Conservation (phyloP, 37 sponge, comb jelly and placozoan species). For the Bolinopsis microptera region DNA sequence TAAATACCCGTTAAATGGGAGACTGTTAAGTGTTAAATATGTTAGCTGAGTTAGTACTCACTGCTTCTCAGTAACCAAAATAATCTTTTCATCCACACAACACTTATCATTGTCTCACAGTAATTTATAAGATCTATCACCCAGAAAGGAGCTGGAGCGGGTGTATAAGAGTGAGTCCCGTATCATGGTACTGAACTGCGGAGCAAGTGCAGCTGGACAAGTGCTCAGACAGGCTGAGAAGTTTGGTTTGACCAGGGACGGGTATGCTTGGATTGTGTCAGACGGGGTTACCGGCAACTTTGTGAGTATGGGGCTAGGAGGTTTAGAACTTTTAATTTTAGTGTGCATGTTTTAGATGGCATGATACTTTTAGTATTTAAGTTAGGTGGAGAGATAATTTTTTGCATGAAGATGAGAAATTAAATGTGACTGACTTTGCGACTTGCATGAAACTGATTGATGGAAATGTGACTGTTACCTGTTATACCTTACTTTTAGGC, state of each 20-base stretch:
- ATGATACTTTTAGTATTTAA: too few species aligned
- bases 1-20: too few species aligned
- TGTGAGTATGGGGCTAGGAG: not conserved
- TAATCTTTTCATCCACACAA: too few species aligned
- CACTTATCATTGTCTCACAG: too few species aligned
- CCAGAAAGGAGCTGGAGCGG: not conserved
- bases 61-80: not conserved
- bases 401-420: too few species aligned
- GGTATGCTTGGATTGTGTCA: slow-evolving; percentile 57
- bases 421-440: too few species aligned
- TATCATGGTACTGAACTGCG: slow-evolving; percentile 59
- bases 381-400: too few species aligned
- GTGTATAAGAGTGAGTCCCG: slow-evolving; percentile 57
- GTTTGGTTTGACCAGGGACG: not conserved
- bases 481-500: not conserved
- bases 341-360: too few species aligned
- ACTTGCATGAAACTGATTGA: too few species aligned
- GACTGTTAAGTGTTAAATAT: not conserved
- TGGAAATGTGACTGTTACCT: too few species aligned
- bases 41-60: not conserved
- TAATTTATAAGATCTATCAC: too few species aligned
- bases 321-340: too few species aligned
- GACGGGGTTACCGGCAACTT: slow-evolving; percentile 53
- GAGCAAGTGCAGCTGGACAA: slow-evolving; percentile 46
- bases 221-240: slow-evolving; percentile 60